Base-by-base conservation (phyloP, 2,888 invertebrate genomes). In the Ernsta delagoae region DNA sequence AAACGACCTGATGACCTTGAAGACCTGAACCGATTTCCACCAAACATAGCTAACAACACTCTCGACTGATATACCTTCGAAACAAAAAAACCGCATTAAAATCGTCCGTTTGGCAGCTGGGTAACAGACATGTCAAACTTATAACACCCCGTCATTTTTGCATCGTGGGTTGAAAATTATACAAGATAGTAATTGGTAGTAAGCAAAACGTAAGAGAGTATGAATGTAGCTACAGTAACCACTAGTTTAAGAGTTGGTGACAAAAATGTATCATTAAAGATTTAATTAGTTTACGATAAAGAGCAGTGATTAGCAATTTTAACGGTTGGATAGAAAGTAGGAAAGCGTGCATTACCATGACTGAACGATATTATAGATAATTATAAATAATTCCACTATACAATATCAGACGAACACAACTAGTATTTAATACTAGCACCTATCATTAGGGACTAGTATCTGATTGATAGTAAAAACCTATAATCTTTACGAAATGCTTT, bases 281-380 rank as follows among this genome's bases (percentile, higher is more conserved):
- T 39, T 11, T 59, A 65, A 65, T 65, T 59, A 65, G 39, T 48
- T 36, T 43, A 11, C 45, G 41, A 48, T 54, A 66, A 45, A 66
- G 54, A n/a, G 31, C 7, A 60, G 60, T 60, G n/a, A 66, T 66
- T 59, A 60, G 54, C 53, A 9, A 66, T 54, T 60, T 66, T 60
- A 60, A 60, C 54, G 66, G 60, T 36, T 31, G 24, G 16, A 45
- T 66, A 60, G 66, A 66, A 66, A 66, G 66, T 66, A 31, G 34
- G 66, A 66, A 60, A 66, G 60, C 60, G 50, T 57, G 45, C n/a
- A 36, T 65, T 50, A 65, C 59, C n/a, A 36, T 65, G 50, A 65
- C 59, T 59, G 59, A 65, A 59, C 59, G 57, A 65, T 65, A 65
- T 65, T 65, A 65, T 65, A 50, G n/a, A 41, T 59, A 66, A 66